Conservation (phyloP, 1,140 invertebrate genomes). For the Leptinotarsa texana region DNA sequence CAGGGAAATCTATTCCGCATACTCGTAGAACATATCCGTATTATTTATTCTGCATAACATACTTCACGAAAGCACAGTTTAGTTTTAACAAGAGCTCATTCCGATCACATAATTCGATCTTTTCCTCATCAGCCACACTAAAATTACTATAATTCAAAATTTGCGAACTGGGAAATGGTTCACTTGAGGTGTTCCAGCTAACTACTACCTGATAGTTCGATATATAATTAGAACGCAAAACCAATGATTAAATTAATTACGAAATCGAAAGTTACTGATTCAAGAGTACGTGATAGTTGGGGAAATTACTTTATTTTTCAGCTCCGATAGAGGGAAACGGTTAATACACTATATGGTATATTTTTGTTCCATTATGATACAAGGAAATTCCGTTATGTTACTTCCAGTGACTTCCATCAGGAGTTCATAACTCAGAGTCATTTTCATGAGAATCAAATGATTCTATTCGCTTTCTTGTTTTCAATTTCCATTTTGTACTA, state of each 20-base stretch:
- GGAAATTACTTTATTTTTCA: conserved; percentile 4
- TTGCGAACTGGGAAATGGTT: background rate
- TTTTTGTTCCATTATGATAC: background rate
- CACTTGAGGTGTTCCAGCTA: background rate
- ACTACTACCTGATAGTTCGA: conserved; percentile 2
- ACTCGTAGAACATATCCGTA: no score
- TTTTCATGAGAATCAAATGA: no score
- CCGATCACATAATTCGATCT: no score
- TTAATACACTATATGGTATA: background rate
- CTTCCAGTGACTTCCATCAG: background rate
- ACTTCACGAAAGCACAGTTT: no score
- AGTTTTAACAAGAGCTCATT: no score
- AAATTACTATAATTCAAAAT: conserved; percentile 4
- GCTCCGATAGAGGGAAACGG: conserved; percentile 1
- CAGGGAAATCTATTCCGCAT: no score
- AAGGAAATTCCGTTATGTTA: background rate
- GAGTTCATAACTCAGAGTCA: no score
- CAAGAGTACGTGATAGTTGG: background rate
- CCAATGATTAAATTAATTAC: conserved; percentile 8
- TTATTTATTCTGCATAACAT: no score
- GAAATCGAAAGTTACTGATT: background rate
- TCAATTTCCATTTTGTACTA: no score
- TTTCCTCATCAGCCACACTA: background rate
- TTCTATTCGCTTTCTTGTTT: no score
- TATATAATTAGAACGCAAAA: conserved; percentile 4